Conservation (phyloP, 2,888 invertebrate species). For the Zaprionus bogoriensis region DNA sequence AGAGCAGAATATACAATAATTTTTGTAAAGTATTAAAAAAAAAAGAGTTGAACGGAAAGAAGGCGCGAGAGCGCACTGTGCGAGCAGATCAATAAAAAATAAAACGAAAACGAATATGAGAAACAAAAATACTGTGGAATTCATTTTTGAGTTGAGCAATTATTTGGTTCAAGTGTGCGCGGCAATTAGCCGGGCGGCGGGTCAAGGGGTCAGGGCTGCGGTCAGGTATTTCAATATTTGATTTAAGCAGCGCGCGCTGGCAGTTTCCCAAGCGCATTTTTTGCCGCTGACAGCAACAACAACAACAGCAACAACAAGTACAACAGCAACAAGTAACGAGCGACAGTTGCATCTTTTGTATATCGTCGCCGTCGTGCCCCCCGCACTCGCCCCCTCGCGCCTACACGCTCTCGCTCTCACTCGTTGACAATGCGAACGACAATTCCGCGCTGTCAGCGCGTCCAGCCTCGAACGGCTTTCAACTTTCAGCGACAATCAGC, state of each 20-base stretch:
- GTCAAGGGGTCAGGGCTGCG: slow-evolving; percentile 61
- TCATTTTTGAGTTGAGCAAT: slow-evolving; percentile 57
- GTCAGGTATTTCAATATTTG: slow-evolving; percentile 72
- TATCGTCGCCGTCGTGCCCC: slow-evolving; percentile 44
- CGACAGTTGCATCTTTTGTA: slow-evolving; percentile 77
- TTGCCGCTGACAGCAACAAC: slow-evolving; percentile 48
- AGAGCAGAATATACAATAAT: slow-evolving; percentile 31
- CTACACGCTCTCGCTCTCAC: slow-evolving; percentile 17
- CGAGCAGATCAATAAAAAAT: slow-evolving; percentile 52
- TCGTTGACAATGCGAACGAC: slow-evolving; percentile 73
- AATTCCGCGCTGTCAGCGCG: slow-evolving; percentile 77
- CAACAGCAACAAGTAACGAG: slow-evolving; percentile 42
- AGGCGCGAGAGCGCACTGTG: slow-evolving; percentile 12
- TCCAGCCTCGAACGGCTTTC: slow-evolving; percentile 66
- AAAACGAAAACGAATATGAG: slow-evolving; percentile 28
- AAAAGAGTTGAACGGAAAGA: slow-evolving; percentile 28
- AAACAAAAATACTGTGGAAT: slow-evolving; percentile 53
- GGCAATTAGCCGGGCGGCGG: slow-evolving; percentile 56
- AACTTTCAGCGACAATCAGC: slow-evolving; percentile 70
- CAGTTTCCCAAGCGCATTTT: slow-evolving; percentile 76
- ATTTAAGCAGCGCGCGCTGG: slow-evolving; percentile 66
- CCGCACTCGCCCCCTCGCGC: slow-evolving; percentile 28
- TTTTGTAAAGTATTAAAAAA: slow-evolving; percentile 76
- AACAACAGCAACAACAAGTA: slow-evolving; percentile 33
- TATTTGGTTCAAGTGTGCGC: slow-evolving; percentile 65